Base-by-base conservation (phyloP, 1,140 invertebrate species). In the Mya arenaria region DNA sequence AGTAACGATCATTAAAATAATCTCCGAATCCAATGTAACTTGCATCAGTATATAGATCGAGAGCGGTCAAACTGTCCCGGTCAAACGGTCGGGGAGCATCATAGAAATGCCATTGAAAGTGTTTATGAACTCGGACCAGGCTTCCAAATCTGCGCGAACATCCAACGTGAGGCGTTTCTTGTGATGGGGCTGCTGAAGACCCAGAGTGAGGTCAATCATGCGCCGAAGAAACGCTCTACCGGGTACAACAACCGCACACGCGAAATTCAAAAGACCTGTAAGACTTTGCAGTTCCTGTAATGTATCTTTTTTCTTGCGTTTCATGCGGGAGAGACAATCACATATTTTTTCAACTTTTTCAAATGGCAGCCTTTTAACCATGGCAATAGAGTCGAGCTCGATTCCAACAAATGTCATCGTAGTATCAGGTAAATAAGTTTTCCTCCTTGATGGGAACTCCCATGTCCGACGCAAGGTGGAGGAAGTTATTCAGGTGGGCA, bases 261-360 rank as follows among this genome's bases (percentile, higher is more conserved):
- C 68, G 63, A 85, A 83, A 83, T 83, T 85, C n/a, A 85, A 28
- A 1, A 73, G 25, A 37, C 72, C 84, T 37, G 82, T 32, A 5
- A 82, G 19, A 5, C 78, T 82, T 48, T 78, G 80, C 23, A 85
- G 62, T 62, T 85, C 60, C 41, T 23, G 32, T 3, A 83, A 5
- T 28, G 69, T 74, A 0, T 69, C 34, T 58, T 60, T 83, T 19
- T 36, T 37, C 30, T 28, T 36, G 0, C 17, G 3, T 34, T 36
- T 28, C 36, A 60, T 39, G 55, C 17, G 17, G 58, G 48, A 6
- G 37, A 71, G n/a, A 19, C 23, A 25, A n/a, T 15, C 32, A 52
- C 39, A 25, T 37, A 72, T 58, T 60, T 85, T 85, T 10, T 32
- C 25, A 10, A 82, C 8, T 52, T 82, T 85, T 8, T 82, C 71